Conservation (phyloP, 2,888 invertebrate species). For the Leptopilina syphax region DNA sequence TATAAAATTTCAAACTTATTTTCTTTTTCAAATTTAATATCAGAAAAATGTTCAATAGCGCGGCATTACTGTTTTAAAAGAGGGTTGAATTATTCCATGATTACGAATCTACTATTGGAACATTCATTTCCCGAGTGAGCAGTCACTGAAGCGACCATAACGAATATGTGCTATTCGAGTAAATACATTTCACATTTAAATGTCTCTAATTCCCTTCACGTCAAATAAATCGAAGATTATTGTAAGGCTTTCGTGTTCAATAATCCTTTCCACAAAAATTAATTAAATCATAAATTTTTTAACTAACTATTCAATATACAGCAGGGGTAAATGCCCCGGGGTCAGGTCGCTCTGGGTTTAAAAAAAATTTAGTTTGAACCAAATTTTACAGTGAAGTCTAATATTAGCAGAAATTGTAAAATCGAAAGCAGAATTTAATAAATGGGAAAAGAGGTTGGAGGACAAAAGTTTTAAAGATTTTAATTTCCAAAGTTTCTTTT, state of each 20-base stretch:
- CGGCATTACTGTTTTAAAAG: slow-evolving; percentile 46
- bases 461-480: no score
- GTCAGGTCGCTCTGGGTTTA: no score
- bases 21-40: not conserved
- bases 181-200: slow-evolving; percentile 3
- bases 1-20: no score
- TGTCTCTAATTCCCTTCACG: slow-evolving; percentile 12
- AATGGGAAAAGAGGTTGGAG: no score
- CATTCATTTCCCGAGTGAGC: slow-evolving; percentile 62
- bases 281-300: not conserved
- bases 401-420: no score
- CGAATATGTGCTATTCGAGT: slow-evolving; percentile 61
- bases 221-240: slow-evolving; percentile 17
- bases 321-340: no score
- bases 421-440: no score
- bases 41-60: not conserved
- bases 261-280: not conserved
- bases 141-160: slow-evolving; percentile 61
- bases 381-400: no score
- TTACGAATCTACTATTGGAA: slow-evolving; percentile 58
- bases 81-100: slow-evolving; percentile 65
- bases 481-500: no score
- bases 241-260: not conserved
- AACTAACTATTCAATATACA: no score
- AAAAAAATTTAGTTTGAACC: no score